These are phyloP conservation scores for Metellina segmentata DNA, from an alignment of 2,888 invertebrate species.

Conservation along the genomic window DNA sequence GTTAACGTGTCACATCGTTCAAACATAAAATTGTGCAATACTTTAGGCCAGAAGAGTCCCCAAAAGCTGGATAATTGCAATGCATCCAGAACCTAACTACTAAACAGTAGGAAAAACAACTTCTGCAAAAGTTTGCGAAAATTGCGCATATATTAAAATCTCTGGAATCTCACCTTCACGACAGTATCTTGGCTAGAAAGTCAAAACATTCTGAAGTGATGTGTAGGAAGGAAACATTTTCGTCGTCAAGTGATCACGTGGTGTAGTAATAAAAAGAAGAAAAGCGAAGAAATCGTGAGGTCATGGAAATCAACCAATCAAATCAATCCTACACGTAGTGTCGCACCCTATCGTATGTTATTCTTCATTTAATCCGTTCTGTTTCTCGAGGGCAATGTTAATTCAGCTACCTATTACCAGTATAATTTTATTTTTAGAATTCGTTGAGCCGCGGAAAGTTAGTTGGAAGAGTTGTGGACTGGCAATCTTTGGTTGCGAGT, in stretches of 20 bases:
- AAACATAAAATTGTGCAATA: conserved; percentile 11
- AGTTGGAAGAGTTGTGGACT: too few relatives aligned
- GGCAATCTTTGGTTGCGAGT: too few relatives aligned
- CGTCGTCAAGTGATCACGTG: conserved; percentile 73
- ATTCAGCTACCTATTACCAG: too few relatives aligned
- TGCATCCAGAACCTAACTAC: neutral
- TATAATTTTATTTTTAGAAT: too few relatives aligned
- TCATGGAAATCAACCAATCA: conserved; percentile 11
- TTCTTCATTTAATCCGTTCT: neutral
- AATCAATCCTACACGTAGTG: neutral
- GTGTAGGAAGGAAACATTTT: conserved; percentile 66
- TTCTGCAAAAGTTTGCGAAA: neutral
- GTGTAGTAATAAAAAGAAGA: conserved; percentile 15
- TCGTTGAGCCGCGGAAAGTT: too few relatives aligned
- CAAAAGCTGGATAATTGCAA: neutral
- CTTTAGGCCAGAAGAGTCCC: neutral
- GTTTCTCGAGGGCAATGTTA: too few relatives aligned
- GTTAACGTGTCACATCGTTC: too few relatives aligned
- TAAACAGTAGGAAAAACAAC: neutral
- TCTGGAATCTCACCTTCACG: conserved; percentile 28
- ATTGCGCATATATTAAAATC: neutral
- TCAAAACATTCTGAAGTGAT: conserved; percentile 59
- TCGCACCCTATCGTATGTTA: neutral
- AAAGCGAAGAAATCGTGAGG: conserved; percentile 22
- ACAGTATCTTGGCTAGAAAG: conserved; percentile 18